phyloP scores from a whole-genome alignment of 2,797 vertebrate genomes.

The Mus minutoides region DNA sequence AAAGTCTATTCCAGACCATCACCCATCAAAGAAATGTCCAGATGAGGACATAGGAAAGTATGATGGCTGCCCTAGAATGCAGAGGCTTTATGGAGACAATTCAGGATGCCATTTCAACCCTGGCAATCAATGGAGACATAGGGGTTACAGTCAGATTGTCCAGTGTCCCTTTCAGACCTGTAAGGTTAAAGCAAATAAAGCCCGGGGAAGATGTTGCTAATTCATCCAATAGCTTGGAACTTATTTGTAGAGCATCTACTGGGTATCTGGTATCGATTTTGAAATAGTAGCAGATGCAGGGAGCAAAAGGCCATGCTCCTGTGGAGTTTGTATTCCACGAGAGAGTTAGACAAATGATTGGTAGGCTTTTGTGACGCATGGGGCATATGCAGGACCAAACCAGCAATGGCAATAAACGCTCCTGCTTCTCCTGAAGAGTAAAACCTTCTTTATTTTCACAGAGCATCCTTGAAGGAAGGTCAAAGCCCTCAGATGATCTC shows the following conservation, averaged over 20 bases:
- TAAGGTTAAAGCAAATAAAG: background rate
- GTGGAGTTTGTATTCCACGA: background rate
- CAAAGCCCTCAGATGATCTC: background rate
- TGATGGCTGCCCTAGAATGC: background rate
- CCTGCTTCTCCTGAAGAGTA: background rate
- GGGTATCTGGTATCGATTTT: background rate
- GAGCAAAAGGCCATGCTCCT: background rate
- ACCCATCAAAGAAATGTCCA: background rate
- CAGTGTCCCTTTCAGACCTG: background rate
- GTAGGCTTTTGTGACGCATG: background rate
- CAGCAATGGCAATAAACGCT: background rate
- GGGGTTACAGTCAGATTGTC: too few species aligned
- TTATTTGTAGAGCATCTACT: background rate
- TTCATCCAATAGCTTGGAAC: background rate
- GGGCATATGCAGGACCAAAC: background rate
- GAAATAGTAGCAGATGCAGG: background rate
- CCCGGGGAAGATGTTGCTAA: background rate
- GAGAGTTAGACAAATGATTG: background rate
- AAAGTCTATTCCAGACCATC: background rate
- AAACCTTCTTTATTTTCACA: slow-evolving; percentile 3
- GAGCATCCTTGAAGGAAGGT: background rate
- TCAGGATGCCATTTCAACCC: background rate
- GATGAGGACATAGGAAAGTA: background rate
- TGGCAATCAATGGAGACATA: background rate
- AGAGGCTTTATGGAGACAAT: background rate